phyloP scores from a whole-genome alignment of 1,140 invertebrate genomes.

The Samia ricini region DNA sequence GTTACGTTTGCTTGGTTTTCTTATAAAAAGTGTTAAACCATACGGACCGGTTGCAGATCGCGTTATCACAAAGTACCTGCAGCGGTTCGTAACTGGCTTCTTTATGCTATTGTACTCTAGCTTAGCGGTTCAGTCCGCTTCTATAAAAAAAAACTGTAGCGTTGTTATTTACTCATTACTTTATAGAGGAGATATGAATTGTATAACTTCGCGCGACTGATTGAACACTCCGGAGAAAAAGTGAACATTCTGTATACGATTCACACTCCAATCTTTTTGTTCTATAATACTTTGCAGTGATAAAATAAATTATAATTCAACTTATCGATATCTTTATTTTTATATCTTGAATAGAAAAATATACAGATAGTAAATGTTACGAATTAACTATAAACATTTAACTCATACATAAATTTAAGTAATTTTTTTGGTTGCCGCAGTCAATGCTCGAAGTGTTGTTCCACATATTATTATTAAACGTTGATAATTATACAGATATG shows the following conservation, averaged over 20 bases:
- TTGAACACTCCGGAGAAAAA: slow-evolving; percentile 40
- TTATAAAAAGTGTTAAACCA: slow-evolving; percentile 54
- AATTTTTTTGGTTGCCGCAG: no score
- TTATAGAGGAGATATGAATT: slow-evolving; percentile 49
- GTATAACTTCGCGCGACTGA: slow-evolving; percentile 54
- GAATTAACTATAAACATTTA: no score
- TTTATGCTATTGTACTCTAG: slow-evolving; percentile 73
- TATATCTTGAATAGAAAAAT: no score
- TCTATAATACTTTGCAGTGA: neutral
- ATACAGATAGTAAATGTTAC: no score
- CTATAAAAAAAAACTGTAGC: slow-evolving; percentile 57
- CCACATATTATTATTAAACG: no score
- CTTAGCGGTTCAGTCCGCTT: slow-evolving; percentile 47
- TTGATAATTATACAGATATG: no score
- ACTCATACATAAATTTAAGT: no score
- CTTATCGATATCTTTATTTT: no score
- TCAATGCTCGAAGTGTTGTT: no score
- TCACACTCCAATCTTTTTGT: neutral
- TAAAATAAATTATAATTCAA: no score
- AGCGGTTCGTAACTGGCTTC: slow-evolving; percentile 67
- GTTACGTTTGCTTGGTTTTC: slow-evolving; percentile 42
- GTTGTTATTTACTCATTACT: slow-evolving; percentile 62
- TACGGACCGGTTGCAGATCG: slow-evolving; percentile 53
- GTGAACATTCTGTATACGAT: slow-evolving; percentile 26
- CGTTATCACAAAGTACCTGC: slow-evolving; percentile 42